Conservation (phyloP, 1,140 invertebrate genomes). For the Diorhabda sublineata region DNA sequence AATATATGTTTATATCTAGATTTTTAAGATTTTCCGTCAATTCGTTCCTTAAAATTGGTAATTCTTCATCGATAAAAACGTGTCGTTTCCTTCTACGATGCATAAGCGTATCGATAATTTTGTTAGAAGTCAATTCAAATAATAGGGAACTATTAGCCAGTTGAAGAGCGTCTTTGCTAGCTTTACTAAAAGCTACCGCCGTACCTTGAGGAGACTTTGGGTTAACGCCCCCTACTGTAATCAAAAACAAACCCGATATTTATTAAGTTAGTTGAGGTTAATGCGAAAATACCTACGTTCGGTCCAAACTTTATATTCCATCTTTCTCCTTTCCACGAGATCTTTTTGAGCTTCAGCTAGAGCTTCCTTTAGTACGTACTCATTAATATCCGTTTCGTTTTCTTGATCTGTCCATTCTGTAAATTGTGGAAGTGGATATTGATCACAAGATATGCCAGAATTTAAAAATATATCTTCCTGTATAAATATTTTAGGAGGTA, state of each 20-base stretch:
- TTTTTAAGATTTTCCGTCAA: constrained; percentile 68
- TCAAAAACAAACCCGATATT: constrained; percentile 27
- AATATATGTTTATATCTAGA: constrained; percentile 59
- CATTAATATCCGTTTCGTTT: constrained; percentile 47
- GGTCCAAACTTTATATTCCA: constrained; percentile 74
- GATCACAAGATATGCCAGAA: constrained; percentile 70
- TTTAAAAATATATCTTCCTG: constrained; percentile 85
- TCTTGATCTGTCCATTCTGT: constrained; percentile 60
- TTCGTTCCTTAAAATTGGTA: constrained; percentile 60
- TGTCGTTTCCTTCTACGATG: constrained; percentile 34
- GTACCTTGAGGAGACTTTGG: constrained; percentile 81
- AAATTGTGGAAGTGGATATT: constrained; percentile 61
- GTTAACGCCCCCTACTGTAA: constrained; percentile 68
- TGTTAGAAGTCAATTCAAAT: constrained; percentile 80
- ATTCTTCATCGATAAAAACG: constrained; percentile 40
- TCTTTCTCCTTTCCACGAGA: constrained; percentile 63
- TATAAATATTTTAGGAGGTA: constrained; percentile 82
- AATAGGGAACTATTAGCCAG: constrained; percentile 82
- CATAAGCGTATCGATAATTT: constrained; percentile 68
- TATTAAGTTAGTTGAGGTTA: background rate
- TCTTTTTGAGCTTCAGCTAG: constrained; percentile 71
- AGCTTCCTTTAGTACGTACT: constrained; percentile 58
- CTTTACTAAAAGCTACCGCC: constrained; percentile 82
- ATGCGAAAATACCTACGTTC: constrained; percentile 45
- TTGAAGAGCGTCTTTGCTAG: constrained; percentile 74